phyloP scores from a whole-genome alignment of 1,140 invertebrate genomes.

The Diabrotica undecimpunctata region DNA sequence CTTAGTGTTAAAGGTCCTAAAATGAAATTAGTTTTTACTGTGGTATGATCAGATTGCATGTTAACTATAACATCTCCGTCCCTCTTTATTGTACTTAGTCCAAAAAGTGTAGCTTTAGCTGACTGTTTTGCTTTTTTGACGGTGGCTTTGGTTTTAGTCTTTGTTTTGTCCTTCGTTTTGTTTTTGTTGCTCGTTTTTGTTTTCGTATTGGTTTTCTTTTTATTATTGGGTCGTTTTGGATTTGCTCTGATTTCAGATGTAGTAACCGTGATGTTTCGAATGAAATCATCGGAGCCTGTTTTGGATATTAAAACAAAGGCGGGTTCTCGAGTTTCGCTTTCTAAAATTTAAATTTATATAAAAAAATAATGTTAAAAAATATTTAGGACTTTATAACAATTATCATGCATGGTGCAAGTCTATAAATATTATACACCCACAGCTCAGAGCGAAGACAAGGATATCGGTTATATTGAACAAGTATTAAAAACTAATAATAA shows the following conservation, averaged over 20 bases:
- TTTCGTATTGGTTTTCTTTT: constrained; percentile 36
- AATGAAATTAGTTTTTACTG: constrained; percentile 75
- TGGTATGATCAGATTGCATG: constrained; percentile 72
- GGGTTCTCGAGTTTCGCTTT: constrained; percentile 37
- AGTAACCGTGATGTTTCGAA: constrained; percentile 25
- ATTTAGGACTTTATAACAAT: neutral
- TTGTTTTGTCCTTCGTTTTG: constrained; percentile 39
- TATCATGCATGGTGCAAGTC: too few relatives aligned
- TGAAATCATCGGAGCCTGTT: constrained; percentile 26
- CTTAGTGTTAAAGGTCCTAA: constrained; percentile 72
- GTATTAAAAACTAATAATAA: too few relatives aligned
- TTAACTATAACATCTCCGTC: constrained; percentile 75
- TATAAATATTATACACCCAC: too few relatives aligned
- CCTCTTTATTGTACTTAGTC: constrained; percentile 69
- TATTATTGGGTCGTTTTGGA: constrained; percentile 14
- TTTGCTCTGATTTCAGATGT: constrained; percentile 21
- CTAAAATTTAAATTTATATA: constrained; percentile 16
- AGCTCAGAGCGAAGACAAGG: too few relatives aligned
- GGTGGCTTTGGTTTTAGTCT: constrained; percentile 47
- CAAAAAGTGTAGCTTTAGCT: constrained; percentile 74
- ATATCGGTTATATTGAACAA: too few relatives aligned
- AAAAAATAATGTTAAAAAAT: neutral
- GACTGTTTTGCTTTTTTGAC: constrained; percentile 54
- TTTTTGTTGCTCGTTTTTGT: constrained; percentile 14
- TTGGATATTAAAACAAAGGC: constrained; percentile 44